Evolutionary conservation across 2,888 invertebrate genomes (phyloP).

Genomic region (Dryobota labecula): DNA sequence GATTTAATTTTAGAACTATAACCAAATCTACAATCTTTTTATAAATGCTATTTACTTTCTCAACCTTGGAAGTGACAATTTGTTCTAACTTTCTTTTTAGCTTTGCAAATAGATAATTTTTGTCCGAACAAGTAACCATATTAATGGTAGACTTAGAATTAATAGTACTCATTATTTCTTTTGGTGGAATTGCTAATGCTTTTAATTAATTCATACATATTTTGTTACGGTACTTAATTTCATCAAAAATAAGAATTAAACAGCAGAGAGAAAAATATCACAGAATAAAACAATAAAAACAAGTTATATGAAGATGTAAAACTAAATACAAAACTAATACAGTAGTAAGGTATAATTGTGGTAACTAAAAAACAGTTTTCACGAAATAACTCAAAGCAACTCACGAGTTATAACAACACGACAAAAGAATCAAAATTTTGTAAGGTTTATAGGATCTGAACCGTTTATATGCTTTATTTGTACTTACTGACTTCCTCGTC

Average conservation of each 20-base stretch:
- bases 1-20: neutral
- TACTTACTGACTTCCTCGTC: constrained; percentile 71
- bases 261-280: neutral
- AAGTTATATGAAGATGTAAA: neutral
- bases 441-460: constrained; percentile 5
- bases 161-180: neutral
- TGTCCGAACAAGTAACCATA: neutral
- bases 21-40: neutral
- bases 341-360: neutral
- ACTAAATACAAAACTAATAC: neutral
- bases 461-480: constrained; percentile 8
- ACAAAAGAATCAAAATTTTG: neutral
- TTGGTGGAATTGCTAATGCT: neutral
- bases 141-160: neutral
- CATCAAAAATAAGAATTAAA: neutral
- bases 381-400: neutral
- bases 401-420: no score
- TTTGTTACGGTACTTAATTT: constrained; percentile 5
- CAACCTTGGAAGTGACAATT: neutral
- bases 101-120: neutral
- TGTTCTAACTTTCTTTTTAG: neutral
- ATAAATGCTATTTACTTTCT: neutral
- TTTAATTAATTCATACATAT: neutral
- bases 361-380: neutral
- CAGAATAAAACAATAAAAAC: neutral